phyloP scores from a whole-genome alignment of 2,797 vertebrate species.

The Hoplostethus mediterraneus region DNA sequence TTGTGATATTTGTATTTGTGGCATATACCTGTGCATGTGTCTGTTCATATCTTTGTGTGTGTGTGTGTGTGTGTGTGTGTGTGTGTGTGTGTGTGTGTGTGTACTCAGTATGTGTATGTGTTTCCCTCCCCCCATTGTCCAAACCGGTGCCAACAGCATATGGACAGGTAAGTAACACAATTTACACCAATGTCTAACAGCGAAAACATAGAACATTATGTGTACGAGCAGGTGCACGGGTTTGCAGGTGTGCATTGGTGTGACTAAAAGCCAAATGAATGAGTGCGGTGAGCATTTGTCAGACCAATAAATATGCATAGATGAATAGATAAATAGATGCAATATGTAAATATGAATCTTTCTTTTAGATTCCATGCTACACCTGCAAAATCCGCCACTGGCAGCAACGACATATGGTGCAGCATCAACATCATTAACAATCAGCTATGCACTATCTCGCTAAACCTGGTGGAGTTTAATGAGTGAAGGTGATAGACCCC shows the following conservation, averaged over 20 bases:
- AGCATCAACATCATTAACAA: conserved; percentile 8
- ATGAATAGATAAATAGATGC: conserved; percentile 62
- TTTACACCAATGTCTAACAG: conserved; percentile 38
- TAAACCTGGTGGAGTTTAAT: conserved; percentile 19
- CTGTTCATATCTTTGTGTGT: too few species aligned
- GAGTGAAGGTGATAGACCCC: not conserved
- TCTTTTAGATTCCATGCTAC: not conserved
- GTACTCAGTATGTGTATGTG: not conserved
- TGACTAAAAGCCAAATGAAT: conserved; percentile 26
- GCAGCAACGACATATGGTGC: conserved; percentile 39
- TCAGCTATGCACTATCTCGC: conserved; percentile 22
- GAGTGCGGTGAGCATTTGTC: conserved; percentile 61
- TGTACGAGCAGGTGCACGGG: conserved; percentile 72
- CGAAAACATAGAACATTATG: conserved; percentile 49
- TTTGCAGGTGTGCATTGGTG: conserved; percentile 46
- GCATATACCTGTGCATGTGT: not conserved
- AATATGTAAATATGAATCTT: conserved; percentile 47
- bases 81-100: not conserved
- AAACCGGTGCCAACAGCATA: conserved; percentile 26
- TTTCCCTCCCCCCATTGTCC: not conserved
- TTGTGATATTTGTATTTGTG: not conserved
- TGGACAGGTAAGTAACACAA: conserved; percentile 46
- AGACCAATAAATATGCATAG: conserved; percentile 59
- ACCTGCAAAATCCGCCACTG: conserved; percentile 25
- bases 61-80: not conserved